Evolutionary conservation across 2,797 vertebrate species (phyloP).

Genomic region (Bovichtus variegatus): DNA sequence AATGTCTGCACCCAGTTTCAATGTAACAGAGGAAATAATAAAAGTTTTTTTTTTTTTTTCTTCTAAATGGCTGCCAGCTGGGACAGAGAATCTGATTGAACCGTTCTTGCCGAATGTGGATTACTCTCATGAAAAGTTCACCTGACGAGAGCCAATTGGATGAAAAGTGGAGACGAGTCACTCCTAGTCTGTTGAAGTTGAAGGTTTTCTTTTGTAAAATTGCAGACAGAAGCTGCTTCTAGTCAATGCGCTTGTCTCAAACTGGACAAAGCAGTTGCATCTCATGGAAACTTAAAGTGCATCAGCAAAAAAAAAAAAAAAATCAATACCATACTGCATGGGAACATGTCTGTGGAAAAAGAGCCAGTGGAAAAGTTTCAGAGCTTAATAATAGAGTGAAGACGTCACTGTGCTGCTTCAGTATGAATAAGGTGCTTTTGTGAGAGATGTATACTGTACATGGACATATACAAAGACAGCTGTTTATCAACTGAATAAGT

Average conservation of each 20-base stretch:
- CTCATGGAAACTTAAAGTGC: constrained; percentile 42
- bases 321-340: constrained; percentile 37
- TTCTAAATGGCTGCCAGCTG: constrained; percentile 36
- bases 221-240: constrained; percentile 25
- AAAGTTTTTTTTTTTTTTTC: constrained; percentile 4
- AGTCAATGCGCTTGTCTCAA: constrained; percentile 33
- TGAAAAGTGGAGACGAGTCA: constrained; percentile 14
- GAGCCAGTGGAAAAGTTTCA: constrained; percentile 23
- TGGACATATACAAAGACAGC: not conserved
- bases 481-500: not conserved
- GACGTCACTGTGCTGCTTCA: not conserved
- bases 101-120: constrained; percentile 48
- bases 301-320: constrained; percentile 18
- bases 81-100: constrained; percentile 52
- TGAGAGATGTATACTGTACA: not conserved
- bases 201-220: constrained; percentile 28
- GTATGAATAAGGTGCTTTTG: not conserved
- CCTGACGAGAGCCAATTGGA: constrained; percentile 41
- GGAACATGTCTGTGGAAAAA: constrained; percentile 37
- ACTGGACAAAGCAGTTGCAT: constrained; percentile 20
- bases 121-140: constrained; percentile 46
- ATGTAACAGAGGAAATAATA: constrained; percentile 3
- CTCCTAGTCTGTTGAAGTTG: constrained; percentile 16
- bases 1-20: not conserved
- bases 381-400: constrained; percentile 24